A percentile compares a stretch with the other conserved stretches of the same genome.
Evolutionary conservation across 2,797 vertebrate species (phyloP).

Genomic region (Danio jaintianensis): DNA sequence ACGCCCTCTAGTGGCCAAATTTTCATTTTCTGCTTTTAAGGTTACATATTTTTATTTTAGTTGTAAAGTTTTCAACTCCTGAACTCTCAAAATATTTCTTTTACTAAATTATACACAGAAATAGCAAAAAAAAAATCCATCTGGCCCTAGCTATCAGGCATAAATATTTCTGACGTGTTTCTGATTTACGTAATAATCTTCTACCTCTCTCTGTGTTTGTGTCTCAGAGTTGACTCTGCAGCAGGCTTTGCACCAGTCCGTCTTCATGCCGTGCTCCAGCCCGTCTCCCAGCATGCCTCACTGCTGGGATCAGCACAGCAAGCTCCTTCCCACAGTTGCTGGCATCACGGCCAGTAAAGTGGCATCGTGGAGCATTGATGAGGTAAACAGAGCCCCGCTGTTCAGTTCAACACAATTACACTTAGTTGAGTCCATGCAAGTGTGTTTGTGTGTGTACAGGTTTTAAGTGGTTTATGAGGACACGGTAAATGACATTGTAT

Average conservation of each 20-base stretch:
- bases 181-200: background rate
- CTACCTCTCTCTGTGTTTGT: constrained; percentile 23
- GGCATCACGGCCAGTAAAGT: constrained; percentile 87
- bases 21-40: too few species aligned
- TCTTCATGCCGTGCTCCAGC: constrained; percentile 81
- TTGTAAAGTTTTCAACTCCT: too few species aligned
- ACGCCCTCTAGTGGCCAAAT: too few species aligned
- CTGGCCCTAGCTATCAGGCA: background rate
- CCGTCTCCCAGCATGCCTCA: constrained; percentile 80
- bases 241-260: constrained; percentile 79
- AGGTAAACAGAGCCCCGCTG: constrained; percentile 68
- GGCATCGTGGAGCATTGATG: constrained; percentile 86
- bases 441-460: background rate
- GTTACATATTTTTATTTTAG: too few species aligned
- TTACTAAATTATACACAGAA: too few species aligned
- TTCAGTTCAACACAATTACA: background rate
- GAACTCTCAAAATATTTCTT: too few species aligned
- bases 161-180: background rate
- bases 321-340: constrained; percentile 85
- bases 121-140: too few species aligned
- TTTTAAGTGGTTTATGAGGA: too few species aligned
- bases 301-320: constrained; percentile 88
- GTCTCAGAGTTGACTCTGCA: constrained; percentile 68
- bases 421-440: background rate
- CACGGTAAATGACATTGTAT: too few species aligned